A percentile compares a stretch with the other conserved stretches of the same genome.
These are phyloP conservation scores for Xerus rutilus DNA, from an alignment of 2,797 vertebrate species.

Conservation along the genomic window DNA sequence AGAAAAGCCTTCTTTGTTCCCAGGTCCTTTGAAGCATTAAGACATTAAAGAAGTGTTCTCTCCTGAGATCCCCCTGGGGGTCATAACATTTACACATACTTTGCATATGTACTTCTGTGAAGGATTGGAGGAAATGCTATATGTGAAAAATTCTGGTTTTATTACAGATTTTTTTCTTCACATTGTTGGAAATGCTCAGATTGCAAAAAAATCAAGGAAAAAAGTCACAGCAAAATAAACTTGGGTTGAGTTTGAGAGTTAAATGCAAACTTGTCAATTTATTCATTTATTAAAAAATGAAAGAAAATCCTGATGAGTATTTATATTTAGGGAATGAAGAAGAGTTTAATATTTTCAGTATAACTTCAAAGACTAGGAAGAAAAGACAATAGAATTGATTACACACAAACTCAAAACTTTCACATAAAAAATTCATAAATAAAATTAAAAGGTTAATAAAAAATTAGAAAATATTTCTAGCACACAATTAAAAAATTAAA, in stretches of 20 bases:
- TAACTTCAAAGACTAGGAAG: constrained; percentile 59
- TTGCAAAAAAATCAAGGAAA: constrained; percentile 57
- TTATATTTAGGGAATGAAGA: constrained; percentile 59
- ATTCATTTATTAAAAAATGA: constrained; percentile 49
- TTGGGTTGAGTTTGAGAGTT: constrained; percentile 24
- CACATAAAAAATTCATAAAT: constrained; percentile 55
- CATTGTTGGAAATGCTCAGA: constrained; percentile 59
- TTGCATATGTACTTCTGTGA: constrained; percentile 39
- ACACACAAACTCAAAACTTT: constrained; percentile 49
- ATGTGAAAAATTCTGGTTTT: constrained; percentile 27
- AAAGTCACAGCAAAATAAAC: constrained; percentile 47
- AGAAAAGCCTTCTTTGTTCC: constrained; percentile 64
- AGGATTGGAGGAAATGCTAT: constrained; percentile 15
- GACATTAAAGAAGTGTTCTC: constrained; percentile 69
- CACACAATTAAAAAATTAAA: constrained; percentile 49
- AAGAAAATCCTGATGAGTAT: constrained; percentile 47
- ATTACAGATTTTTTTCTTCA: constrained; percentile 4
- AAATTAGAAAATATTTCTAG: constrained; percentile 37
- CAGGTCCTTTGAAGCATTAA: constrained; percentile 74
- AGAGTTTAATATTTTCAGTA: not conserved
- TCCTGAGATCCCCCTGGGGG: constrained; percentile 59
- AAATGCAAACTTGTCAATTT: constrained; percentile 53
- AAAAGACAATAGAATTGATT: constrained; percentile 55
- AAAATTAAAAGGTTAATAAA: constrained; percentile 62
- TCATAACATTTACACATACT: constrained; percentile 70